phyloP scores from a whole-genome alignment of 2,888 invertebrate species.

The Gordius sp. region DNA sequence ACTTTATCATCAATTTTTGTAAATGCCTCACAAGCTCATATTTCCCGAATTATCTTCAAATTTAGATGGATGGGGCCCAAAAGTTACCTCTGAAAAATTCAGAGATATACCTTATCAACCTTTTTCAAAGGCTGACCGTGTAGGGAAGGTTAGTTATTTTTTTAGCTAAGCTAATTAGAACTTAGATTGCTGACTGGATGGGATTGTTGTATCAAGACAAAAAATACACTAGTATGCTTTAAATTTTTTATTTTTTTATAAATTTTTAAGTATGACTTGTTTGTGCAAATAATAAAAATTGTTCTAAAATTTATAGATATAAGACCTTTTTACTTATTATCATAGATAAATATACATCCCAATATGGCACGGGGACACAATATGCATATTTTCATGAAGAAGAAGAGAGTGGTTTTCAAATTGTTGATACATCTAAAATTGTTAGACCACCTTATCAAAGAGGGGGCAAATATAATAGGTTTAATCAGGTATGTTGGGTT shows the following conservation, averaged over 20 bases:
- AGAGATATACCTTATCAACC: constrained; percentile 94
- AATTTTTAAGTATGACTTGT: constrained; percentile 30
- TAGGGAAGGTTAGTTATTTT: constrained; percentile 52
- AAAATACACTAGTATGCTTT: constrained; percentile 43
- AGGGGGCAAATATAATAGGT: not conserved
- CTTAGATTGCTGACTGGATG: constrained; percentile 73
- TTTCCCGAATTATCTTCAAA: constrained; percentile 27
- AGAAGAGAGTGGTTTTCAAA: constrained; percentile 86
- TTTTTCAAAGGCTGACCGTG: constrained; percentile 84
- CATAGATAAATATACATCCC: constrained; percentile 59
- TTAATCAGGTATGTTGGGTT: constrained; percentile 6
- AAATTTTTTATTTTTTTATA: not conserved
- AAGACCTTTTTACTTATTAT: not conserved
- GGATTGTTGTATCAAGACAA: constrained; percentile 68
- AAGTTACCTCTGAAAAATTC: constrained; percentile 68
- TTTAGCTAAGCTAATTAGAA: not conserved
- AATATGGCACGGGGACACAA: constrained; percentile 62
- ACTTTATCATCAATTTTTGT: not conserved
- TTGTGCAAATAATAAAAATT: constrained; percentile 21
- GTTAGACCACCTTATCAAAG: constrained; percentile 10
- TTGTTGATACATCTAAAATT: constrained; percentile 57
- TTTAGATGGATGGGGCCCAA: constrained; percentile 82
- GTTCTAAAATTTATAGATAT: not conserved
- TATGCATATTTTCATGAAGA: constrained; percentile 97
- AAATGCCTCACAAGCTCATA: not conserved